phyloP scores from a whole-genome alignment of 2,888 invertebrate species.

The Synergus umbraculus region DNA sequence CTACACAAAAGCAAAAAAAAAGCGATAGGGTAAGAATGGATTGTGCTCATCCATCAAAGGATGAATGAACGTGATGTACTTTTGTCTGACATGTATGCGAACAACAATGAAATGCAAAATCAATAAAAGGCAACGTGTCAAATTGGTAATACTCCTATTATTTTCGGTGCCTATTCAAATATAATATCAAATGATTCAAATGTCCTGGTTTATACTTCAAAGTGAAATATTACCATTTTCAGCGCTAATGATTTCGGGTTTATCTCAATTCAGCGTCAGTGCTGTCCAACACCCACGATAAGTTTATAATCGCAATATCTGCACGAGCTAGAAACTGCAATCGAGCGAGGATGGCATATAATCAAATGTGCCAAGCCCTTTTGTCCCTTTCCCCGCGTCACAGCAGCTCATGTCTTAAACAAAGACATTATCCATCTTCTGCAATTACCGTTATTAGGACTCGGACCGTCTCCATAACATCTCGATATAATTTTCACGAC shows the following conservation, averaged over 20 bases:
- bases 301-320: constrained; percentile 59
- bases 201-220: not conserved
- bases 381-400: constrained; percentile 42
- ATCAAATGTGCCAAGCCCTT: constrained; percentile 62
- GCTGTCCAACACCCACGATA: constrained; percentile 63
- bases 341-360: constrained; percentile 62
- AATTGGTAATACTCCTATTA: not conserved
- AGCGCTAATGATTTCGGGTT: constrained; percentile 12
- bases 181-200: not conserved
- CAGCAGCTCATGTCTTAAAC: constrained; percentile 51
- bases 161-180: not conserved
- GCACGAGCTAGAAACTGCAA: constrained; percentile 61
- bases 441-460: constrained; percentile 61
- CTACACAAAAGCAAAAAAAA: not conserved
- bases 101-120: constrained; percentile 34
- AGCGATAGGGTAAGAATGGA: constrained; percentile 8
- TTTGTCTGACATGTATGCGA: not conserved
- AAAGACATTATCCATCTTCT: constrained; percentile 62
- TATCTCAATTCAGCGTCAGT: constrained; percentile 63
- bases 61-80: constrained; percentile 29
- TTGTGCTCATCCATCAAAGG: constrained; percentile 33
- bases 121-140: constrained; percentile 7
- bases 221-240: constrained; percentile 3
- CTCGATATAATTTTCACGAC: constrained; percentile 57
- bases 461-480: constrained; percentile 56